Evolutionary conservation across 2,888 invertebrate species (phyloP).

Genomic region (Trisateles emortualis): DNA sequence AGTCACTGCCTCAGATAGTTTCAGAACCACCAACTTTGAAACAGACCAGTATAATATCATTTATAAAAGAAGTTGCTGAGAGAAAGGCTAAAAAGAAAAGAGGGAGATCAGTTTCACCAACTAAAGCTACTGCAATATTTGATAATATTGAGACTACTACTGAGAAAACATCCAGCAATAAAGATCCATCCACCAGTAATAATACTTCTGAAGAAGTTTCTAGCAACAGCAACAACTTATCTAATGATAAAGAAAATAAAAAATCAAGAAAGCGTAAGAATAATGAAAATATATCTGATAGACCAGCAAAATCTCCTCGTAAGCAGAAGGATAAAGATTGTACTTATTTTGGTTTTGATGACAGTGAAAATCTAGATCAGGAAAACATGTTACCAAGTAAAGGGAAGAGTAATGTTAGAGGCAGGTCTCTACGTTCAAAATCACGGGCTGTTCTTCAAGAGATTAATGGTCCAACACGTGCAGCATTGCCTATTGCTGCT

Average conservation of each 20-base stretch:
- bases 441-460: constrained; percentile 68
- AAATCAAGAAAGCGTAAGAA: constrained; percentile 47
- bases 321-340: constrained; percentile 58
- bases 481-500: constrained; percentile 57
- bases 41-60: constrained; percentile 80
- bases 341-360: constrained; percentile 82
- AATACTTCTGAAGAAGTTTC: constrained; percentile 37
- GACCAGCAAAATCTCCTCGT: constrained; percentile 42
- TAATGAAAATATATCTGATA: constrained; percentile 36
- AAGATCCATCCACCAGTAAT: constrained; percentile 37
- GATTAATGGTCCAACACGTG: constrained; percentile 65
- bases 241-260: constrained; percentile 51
- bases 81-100: constrained; percentile 70
- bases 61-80: constrained; percentile 75
- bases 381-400: constrained; percentile 77
- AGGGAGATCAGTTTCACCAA: constrained; percentile 59
- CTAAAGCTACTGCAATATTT: constrained; percentile 62
- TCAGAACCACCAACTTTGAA: constrained; percentile 63
- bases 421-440: constrained; percentile 56
- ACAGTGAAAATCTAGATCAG: constrained; percentile 67
- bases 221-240: constrained; percentile 37
- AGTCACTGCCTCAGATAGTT: constrained; percentile 56
- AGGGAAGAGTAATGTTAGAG: constrained; percentile 47
- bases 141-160: constrained; percentile 47
- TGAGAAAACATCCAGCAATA: constrained; percentile 13